Conservation (phyloP, 2,113 vertebrate genomes). For the Sclerurus mexicanus region DNA sequence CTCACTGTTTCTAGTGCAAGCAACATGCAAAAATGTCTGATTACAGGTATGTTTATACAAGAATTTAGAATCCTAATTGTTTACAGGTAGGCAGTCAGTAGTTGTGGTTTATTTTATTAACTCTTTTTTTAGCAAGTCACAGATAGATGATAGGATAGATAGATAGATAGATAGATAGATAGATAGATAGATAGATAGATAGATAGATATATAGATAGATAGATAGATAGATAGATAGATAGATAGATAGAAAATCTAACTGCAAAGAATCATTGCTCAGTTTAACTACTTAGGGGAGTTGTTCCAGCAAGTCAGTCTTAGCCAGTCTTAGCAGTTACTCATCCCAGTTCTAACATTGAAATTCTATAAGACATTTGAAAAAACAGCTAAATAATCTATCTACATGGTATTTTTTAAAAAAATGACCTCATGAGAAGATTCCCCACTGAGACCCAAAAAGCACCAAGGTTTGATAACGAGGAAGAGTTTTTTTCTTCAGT, state of each 20-base stretch:
- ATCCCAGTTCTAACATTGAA: neutral
- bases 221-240: neutral
- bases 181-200: neutral
- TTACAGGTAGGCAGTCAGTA: neutral
- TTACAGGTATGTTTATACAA: neutral
- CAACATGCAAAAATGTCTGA: neutral
- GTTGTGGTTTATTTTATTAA: neutral
- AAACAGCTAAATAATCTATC: neutral
- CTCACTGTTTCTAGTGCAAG: neutral
- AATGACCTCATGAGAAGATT: neutral
- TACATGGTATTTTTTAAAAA: neutral
- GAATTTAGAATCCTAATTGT: neutral
- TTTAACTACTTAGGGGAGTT: neutral
- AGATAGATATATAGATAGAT: neutral
- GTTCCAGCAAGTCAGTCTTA: neutral
- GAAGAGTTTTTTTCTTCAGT: neutral
- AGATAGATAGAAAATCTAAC: neutral
- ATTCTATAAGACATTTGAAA: neutral
- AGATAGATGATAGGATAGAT: neutral
- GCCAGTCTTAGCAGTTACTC: neutral
- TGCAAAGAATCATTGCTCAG: neutral
- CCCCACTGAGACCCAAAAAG: neutral
- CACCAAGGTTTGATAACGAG: neutral
- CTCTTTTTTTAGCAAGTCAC: neutral
- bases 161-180: neutral